These are phyloP conservation scores for Physella acuta DNA, from an alignment of 1,140 invertebrate genomes.

Conservation along the genomic window DNA sequence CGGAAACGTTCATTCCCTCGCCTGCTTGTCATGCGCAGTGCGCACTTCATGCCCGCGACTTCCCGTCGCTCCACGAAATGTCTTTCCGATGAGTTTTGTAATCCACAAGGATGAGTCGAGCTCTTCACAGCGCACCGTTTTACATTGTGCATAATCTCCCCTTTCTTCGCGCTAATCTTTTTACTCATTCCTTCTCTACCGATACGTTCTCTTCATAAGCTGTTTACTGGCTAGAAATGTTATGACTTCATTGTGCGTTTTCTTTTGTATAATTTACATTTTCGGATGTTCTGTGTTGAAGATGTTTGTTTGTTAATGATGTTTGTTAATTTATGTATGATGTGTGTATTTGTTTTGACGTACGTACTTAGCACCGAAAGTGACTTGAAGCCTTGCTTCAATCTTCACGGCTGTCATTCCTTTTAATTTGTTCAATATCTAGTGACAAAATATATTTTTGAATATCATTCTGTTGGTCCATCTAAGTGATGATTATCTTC, in stretches of 20 bases:
- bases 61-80: neutral
- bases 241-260: neutral
- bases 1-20: slow-evolving; percentile 7
- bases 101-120: neutral
- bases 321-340: too few relatives aligned
- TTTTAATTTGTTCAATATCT: too few relatives aligned
- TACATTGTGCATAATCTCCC: too few relatives aligned
- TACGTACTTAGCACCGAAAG: too few relatives aligned
- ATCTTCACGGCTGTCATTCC: too few relatives aligned
- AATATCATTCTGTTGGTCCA: too few relatives aligned
- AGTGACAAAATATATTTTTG: too few relatives aligned
- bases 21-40: slow-evolving; percentile 15
- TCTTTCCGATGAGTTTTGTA: slow-evolving; percentile 4
- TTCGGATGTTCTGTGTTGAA: neutral
- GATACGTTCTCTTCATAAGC: neutral
- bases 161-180: neutral
- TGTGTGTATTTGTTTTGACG: too few relatives aligned
- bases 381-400: too few relatives aligned
- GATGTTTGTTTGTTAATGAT: neutral
- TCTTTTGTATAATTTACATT: neutral
- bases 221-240: too few relatives aligned
- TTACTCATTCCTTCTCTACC: neutral
- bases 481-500: too few relatives aligned
- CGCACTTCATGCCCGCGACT: slow-evolving; percentile 13
- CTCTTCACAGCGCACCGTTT: neutral